These are phyloP conservation scores for Poecilia gillii DNA, from an alignment of 2,797 vertebrate species.

Conservation along the genomic window DNA sequence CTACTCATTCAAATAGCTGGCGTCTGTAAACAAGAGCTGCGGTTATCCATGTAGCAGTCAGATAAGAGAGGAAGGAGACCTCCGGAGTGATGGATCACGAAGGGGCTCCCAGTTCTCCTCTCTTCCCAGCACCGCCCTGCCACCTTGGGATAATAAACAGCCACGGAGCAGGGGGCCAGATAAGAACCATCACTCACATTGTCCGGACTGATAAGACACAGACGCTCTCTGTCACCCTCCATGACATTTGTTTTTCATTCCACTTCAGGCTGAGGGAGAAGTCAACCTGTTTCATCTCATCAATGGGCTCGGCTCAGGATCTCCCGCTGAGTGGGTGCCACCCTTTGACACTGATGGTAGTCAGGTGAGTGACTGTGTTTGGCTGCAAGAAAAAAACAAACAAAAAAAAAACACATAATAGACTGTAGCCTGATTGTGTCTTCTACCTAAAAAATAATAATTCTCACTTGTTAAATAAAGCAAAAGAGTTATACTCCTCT, in stretches of 20 bases:
- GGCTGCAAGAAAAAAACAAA: conserved; percentile 39
- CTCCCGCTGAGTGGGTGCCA: conserved; percentile 73
- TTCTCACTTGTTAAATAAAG: neutral
- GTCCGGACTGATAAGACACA: conserved; percentile 82
- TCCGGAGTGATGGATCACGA: conserved; percentile 81
- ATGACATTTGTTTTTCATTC: conserved; percentile 85
- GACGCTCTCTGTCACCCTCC: conserved; percentile 82
- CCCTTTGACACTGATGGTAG: conserved; percentile 75
- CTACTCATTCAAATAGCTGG: conserved; percentile 77
- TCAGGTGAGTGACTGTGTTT: conserved; percentile 73
- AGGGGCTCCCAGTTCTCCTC: conserved; percentile 76
- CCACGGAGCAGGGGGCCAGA: conserved; percentile 80
- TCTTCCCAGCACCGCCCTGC: conserved; percentile 79
- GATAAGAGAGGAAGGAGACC: conserved; percentile 80
- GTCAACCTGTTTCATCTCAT: conserved; percentile 83
- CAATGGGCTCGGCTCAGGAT: conserved; percentile 71
- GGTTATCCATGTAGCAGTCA: conserved; percentile 79
- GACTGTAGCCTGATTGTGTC: conserved; percentile 40
- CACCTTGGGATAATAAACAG: conserved; percentile 85
- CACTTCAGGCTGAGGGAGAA: conserved; percentile 78
- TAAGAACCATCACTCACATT: conserved; percentile 84
- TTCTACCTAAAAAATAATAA: conserved; percentile 33
- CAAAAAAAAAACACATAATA: conserved; percentile 45
- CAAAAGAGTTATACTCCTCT: conserved; percentile 4
- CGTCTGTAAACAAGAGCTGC: conserved; percentile 79